These are phyloP conservation scores for Actias luna DNA, from an alignment of 2,888 invertebrate species.

Conservation along the genomic window DNA sequence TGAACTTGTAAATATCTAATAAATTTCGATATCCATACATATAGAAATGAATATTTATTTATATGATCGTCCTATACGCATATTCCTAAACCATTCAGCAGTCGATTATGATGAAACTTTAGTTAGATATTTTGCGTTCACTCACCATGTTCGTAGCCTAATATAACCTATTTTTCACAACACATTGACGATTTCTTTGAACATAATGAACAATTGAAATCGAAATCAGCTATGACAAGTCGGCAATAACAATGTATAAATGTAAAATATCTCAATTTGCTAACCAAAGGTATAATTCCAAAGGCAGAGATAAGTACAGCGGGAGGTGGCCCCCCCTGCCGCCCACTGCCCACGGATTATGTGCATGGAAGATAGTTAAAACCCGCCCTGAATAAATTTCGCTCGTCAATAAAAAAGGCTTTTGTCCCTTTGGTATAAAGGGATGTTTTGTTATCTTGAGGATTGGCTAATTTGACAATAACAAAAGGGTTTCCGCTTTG, in stretches of 20 bases:
- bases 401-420: slow-evolving; percentile 75
- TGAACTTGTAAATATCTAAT: too few species aligned
- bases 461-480: slow-evolving; percentile 82
- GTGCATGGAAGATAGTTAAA: slow-evolving; percentile 75
- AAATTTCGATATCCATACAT: too few species aligned
- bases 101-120: too few species aligned
- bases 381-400: slow-evolving; percentile 74
- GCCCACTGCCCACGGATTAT: slow-evolving; percentile 58
- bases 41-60: too few species aligned
- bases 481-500: slow-evolving; percentile 75
- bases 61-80: too few species aligned
- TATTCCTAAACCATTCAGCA: too few species aligned
- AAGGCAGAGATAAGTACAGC: slow-evolving; percentile 43
- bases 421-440: slow-evolving; percentile 71
- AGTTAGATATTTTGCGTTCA: too few species aligned
- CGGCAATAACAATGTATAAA: not conserved
- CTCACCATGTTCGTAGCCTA: too few species aligned
- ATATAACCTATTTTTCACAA: too few species aligned
- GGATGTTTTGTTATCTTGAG: slow-evolving; percentile 82
- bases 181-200: too few species aligned
- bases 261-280: slow-evolving; percentile 19
- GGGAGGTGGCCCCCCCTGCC: slow-evolving; percentile 34
- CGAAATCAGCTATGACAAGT: not conserved
- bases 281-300: slow-evolving; percentile 28
- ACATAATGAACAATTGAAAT: not conserved